phyloP scores from a whole-genome alignment of 2,797 vertebrate genomes.

The Garrulus glandarius region DNA sequence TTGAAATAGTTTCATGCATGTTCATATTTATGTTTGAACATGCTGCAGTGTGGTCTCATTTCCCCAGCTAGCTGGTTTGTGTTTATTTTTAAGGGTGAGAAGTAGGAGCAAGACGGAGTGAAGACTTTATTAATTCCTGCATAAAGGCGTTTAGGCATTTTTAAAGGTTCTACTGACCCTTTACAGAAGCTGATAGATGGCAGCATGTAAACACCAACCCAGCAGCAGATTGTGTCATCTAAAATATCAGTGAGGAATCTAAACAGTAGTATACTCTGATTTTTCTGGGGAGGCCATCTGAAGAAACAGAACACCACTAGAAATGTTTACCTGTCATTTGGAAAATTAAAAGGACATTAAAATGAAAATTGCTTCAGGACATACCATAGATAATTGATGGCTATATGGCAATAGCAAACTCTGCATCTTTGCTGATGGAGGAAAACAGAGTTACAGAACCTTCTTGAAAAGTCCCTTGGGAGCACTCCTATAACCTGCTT shows the following conservation, averaged over 20 bases:
- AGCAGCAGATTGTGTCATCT: not conserved
- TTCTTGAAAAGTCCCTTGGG: not conserved
- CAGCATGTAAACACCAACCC: not conserved
- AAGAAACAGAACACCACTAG: not conserved
- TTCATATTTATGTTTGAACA: not conserved
- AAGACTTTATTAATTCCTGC: not conserved
- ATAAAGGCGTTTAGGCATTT: not conserved
- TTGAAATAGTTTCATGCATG: not conserved
- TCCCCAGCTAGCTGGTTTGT: accelerated
- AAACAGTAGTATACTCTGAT: not conserved
- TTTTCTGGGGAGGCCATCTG: not conserved
- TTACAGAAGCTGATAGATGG: not conserved
- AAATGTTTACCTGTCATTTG: not conserved
- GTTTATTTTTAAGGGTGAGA: not conserved
- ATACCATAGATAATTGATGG: not conserved
- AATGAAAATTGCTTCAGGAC: not conserved
- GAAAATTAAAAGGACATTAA: not conserved
- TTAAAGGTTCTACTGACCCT: not conserved
- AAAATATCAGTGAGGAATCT: not conserved
- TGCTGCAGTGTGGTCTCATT: not conserved
- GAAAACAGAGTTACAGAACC: not conserved
- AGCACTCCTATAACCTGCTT: not conserved
- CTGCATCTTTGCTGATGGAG: not conserved
- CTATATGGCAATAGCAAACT: not conserved
- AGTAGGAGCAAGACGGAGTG: not conserved